Evolutionary conservation across 2,113 vertebrate species (phyloP).

Genomic region (Gymnarchus niloticus): DNA sequence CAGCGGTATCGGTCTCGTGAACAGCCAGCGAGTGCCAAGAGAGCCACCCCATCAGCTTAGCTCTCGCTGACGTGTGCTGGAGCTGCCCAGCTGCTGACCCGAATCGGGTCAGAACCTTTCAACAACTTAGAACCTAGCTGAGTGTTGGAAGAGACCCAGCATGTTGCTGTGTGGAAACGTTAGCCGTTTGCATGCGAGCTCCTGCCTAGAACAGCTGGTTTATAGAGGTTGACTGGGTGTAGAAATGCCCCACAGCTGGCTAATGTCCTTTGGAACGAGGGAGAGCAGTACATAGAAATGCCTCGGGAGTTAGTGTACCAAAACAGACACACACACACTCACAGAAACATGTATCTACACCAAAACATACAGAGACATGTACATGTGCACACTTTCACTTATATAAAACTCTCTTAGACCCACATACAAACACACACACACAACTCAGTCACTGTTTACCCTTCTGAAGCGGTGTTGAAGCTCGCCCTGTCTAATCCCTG

Average conservation of each 20-base stretch:
- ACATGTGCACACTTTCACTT: neutral
- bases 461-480: neutral
- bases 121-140: neutral
- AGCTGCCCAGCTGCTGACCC: neutral
- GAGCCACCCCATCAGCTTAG: neutral
- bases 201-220: neutral
- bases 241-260: neutral
- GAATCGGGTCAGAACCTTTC: neutral
- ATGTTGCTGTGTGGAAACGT: neutral
- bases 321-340: neutral
- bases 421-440: neutral
- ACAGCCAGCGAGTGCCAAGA: neutral
- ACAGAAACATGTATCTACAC: neutral
- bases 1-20: neutral
- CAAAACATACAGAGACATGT: neutral
- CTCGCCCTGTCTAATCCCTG: slow-evolving; percentile 24
- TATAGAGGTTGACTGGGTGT: too few relatives aligned
- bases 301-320: neutral
- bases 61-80: neutral
- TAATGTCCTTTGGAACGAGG: neutral
- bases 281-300: neutral
- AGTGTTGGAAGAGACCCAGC: neutral
- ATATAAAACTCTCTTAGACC: neutral
- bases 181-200: neutral
- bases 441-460: neutral